These are phyloP conservation scores for Camelus bactrianus DNA, from an alignment of 2,113 vertebrate species.

Conservation along the genomic window DNA sequence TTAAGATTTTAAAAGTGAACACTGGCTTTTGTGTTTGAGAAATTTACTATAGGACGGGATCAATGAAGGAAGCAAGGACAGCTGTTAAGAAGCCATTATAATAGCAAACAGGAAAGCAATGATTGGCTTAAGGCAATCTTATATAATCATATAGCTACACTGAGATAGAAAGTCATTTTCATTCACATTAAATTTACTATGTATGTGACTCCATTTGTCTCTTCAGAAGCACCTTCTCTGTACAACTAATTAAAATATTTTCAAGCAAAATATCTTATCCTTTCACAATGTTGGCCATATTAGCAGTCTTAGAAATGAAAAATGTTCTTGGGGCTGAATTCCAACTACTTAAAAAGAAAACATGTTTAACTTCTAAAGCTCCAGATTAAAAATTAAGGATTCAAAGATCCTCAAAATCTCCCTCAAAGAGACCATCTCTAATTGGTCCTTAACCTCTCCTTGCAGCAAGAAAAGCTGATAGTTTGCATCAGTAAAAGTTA, in stretches of 20 bases:
- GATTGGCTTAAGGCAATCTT: not conserved
- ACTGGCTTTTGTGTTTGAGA: not conserved
- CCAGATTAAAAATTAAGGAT: slow-evolving; percentile 24
- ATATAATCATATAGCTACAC: not conserved
- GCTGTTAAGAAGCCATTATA: not conserved
- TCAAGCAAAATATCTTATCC: slow-evolving; percentile 38
- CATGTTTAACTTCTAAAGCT: not conserved
- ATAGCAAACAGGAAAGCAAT: not conserved
- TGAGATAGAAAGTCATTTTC: not conserved
- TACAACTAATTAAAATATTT: slow-evolving; percentile 30
- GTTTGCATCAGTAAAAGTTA: not conserved
- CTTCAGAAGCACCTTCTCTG: not conserved
- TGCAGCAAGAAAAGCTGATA: not conserved
- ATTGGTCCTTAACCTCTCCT: not conserved
- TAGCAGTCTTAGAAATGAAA: not conserved
- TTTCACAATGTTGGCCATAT: not conserved
- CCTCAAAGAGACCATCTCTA: not conserved
- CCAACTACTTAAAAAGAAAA: not conserved
- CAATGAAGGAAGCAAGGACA: not conserved
- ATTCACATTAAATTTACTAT: not conserved
- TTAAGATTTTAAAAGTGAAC: not conserved
- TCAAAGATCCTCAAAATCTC: not conserved
- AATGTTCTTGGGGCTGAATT: not conserved
- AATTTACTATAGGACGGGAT: not conserved
- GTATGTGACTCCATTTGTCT: not conserved